Evolutionary conservation across 2,113 vertebrate species (phyloP), one percentile per base, ranked within the genome.

Genomic region (Psammodynastes pulverulentus): DNA sequence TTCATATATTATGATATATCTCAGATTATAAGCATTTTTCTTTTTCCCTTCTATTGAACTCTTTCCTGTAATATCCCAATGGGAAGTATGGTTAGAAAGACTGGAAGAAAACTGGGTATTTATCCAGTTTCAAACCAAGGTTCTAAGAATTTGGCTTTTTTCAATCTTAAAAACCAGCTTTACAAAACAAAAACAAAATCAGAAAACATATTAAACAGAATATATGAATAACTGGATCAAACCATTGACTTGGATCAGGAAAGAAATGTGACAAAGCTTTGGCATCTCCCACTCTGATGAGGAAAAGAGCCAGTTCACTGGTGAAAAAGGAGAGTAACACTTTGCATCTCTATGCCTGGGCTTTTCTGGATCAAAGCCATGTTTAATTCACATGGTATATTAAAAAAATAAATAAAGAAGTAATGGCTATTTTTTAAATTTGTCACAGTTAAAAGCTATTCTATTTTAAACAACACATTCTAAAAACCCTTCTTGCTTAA

Each of bases 401-500:
- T 29, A 1, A 62, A 62, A 53, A 62, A 62, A n/a, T n/a, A n/a
- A 62, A 45, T 86, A 6, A 46, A 94, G 88, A 86, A n/a, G 93
- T 53, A 95, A 87, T 91, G 86, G n/a, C 95, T 94, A 72, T 96
- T 94, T 95, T 95, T 95, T 85, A 19, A 67, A 72, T 94, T 91
- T 84, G 90, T 92, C 94, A 91, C 92, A 95, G 94, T 95, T 96
- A 92, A 93, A 95, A 94, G 93, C 86, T 24, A 86, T 91, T 89
- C 92, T 95, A 92, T 97, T 96, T 97, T 93, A 95, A 94, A 91
- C 92, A 94, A 93, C 95, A 92, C 95, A 91, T 92, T 96, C 96
- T 95, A 94, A n/a, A n/a, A 95, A 91, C 91, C 94, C 94, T 97
- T 67, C 56, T 96, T 84, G 94, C 95, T 97, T 95, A 95, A 95